Conservation (phyloP, 2,797 vertebrate genomes). For the Potorous gilbertii region DNA sequence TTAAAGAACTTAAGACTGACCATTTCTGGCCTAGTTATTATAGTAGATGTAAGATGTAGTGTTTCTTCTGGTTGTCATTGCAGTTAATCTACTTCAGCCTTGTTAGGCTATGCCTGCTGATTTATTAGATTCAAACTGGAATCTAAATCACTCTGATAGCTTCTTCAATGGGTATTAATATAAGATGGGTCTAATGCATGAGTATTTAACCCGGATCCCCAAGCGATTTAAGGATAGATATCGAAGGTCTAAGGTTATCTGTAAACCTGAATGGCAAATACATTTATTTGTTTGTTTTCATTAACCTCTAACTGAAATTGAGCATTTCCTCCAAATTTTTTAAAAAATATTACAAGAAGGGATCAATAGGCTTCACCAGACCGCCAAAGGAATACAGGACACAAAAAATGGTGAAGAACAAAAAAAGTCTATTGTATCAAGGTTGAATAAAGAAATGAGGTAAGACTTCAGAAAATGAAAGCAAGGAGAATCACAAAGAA, state of each 20-base stretch:
- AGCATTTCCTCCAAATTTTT: neutral
- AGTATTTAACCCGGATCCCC: neutral
- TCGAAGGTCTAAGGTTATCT: neutral
- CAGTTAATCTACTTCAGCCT: neutral
- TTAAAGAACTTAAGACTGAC: neutral
- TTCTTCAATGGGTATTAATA: neutral
- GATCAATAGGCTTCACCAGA: neutral
- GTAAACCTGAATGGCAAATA: neutral
- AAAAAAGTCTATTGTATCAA: neutral
- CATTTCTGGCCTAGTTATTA: neutral
- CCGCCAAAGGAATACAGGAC: neutral
- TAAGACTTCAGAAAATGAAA: neutral
- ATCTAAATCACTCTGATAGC: neutral
- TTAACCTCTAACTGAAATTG: neutral
- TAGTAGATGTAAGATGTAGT: neutral
- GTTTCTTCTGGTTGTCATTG: neutral
- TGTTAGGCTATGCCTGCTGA: neutral
- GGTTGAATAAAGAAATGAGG: neutral
- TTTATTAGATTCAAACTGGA: neutral
- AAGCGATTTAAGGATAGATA: neutral
- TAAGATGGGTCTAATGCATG: neutral
- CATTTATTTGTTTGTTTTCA: neutral
- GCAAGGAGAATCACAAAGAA: neutral
- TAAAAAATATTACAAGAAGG: neutral
- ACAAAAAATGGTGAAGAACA: neutral